These are phyloP conservation scores for Invenusta paracnida DNA, from an alignment of 2,888 invertebrate genomes.

Conservation along the genomic window DNA sequence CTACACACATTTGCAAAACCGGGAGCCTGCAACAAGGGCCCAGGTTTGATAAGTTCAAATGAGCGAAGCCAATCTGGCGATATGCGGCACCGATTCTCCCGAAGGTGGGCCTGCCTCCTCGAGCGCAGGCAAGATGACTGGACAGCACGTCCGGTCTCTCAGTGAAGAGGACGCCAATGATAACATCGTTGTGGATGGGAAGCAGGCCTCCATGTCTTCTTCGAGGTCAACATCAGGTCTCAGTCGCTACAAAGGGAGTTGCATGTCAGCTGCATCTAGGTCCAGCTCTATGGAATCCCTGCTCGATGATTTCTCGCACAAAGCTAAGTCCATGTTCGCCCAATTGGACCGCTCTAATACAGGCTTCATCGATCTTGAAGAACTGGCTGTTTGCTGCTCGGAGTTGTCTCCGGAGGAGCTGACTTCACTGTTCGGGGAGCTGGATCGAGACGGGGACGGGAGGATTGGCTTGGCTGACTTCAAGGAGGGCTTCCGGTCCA, in stretches of 20 bases:
- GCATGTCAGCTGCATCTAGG: background rate
- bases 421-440: slow-evolving; percentile 62
- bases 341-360: slow-evolving; percentile 62
- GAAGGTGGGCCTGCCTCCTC: background rate
- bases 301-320: slow-evolving; percentile 4
- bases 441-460: slow-evolving; percentile 64
- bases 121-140: background rate
- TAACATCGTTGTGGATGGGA: background rate
- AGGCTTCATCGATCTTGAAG: slow-evolving; percentile 62
- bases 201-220: background rate
- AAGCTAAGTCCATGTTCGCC: slow-evolving; percentile 55
- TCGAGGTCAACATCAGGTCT: background rate
- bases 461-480: slow-evolving; percentile 64
- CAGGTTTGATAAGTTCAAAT: too few relatives aligned
- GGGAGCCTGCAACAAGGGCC: too few relatives aligned
- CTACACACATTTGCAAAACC: too few relatives aligned
- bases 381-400: slow-evolving; percentile 61
- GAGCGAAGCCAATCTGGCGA: background rate
- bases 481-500: slow-evolving; percentile 60
- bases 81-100: background rate
- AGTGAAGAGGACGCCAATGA: slow-evolving; percentile 17
- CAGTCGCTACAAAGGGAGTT: background rate
- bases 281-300: slow-evolving; percentile 39
- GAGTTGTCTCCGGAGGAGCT: slow-evolving; percentile 62
- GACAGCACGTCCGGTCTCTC: background rate